Evolutionary conservation across 2,888 invertebrate genomes (phyloP).

Genomic region (Ecliptopera silaceata): DNA sequence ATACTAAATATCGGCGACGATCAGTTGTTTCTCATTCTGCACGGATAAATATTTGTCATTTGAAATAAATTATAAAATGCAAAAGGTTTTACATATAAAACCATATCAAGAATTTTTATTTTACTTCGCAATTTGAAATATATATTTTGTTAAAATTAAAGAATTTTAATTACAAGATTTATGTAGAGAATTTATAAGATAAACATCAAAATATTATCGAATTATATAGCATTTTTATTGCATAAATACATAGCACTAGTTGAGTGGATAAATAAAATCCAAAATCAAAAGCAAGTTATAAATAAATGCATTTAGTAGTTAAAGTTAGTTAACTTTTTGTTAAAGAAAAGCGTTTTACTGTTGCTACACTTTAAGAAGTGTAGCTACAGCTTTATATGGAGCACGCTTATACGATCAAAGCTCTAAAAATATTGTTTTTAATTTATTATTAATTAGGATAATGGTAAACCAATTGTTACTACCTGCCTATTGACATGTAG

Average conservation of each 20-base stretch:
- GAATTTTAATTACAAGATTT: constrained; percentile 2
- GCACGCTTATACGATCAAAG: too few relatives aligned
- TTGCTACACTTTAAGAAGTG: too few relatives aligned
- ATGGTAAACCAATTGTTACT: constrained; percentile 64
- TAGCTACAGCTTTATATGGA: too few relatives aligned
- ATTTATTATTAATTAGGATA: neutral
- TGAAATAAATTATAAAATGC: too few relatives aligned
- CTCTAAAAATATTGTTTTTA: too few relatives aligned
- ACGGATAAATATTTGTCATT: constrained; percentile 3
- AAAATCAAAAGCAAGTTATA: neutral
- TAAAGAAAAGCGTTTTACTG: too few relatives aligned
- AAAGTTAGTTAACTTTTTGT: too few relatives aligned
- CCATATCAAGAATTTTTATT: too few relatives aligned
- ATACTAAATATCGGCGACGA: constrained; percentile 42
- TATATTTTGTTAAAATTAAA: neutral
- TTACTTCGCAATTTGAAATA: too few relatives aligned
- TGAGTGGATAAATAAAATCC: constrained; percentile 1
- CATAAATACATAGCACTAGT: neutral
- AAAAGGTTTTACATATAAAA: too few relatives aligned
- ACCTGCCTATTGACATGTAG: constrained; percentile 81
- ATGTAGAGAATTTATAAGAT: neutral
- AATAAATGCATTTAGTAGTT: constrained; percentile 6
- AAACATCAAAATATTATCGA: neutral
- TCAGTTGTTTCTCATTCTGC: neutral
- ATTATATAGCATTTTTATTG: neutral